Evolutionary conservation across 2,797 vertebrate species (phyloP), one percentile per base, ranked within the genome.

Genomic region (Tangara arthus): DNA sequence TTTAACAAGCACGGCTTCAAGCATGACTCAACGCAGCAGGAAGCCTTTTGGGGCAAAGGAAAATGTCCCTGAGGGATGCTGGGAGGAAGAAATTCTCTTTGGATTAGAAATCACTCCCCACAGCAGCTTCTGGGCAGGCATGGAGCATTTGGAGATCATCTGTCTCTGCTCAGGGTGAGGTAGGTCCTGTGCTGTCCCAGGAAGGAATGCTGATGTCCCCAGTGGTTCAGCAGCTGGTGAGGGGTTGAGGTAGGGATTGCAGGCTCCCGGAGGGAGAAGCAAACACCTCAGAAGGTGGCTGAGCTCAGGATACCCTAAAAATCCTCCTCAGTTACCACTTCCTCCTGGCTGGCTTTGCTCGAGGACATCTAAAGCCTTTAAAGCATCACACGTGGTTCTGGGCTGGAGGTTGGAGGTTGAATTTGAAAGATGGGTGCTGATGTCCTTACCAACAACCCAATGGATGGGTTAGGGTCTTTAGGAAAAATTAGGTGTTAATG

Each of bases 1-100:
- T 34, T 92, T 91, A 94, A 82, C 83, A 46, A 85, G 77, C 28
- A 23, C 14, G 49, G 46, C 82, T 78, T 92, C 72, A 52, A 77
- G 93, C 72, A 17, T 50, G 72, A 77, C 79, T 92, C 64, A 24
- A 82, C 57, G 18, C 46, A 34, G 39, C 46, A 96, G 52, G 46
- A 73, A 90, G 46, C 26, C 32, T 87, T 69, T 21, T 3, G 23
- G 65, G 61, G 46, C 57, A 61, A 37, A 75, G 63, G 66, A 63
- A 79, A 95, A 64, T 0, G 15, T 53, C 80, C 88, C 50, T 2
- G 30, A 81, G 65, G 49, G 61, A 71, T 47, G 49, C 53, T 30
- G 50, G 46, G 52, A 80, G 60, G 69, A 42, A 70, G 64, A 32
- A 77, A 41, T 21, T 50, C 73, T 64, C 53, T 64, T 34, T 57